Evolutionary conservation across 1,140 invertebrate genomes (phyloP), one percentile per base, ranked within the genome.

Genomic region (Oncopeltus fasciatus): DNA sequence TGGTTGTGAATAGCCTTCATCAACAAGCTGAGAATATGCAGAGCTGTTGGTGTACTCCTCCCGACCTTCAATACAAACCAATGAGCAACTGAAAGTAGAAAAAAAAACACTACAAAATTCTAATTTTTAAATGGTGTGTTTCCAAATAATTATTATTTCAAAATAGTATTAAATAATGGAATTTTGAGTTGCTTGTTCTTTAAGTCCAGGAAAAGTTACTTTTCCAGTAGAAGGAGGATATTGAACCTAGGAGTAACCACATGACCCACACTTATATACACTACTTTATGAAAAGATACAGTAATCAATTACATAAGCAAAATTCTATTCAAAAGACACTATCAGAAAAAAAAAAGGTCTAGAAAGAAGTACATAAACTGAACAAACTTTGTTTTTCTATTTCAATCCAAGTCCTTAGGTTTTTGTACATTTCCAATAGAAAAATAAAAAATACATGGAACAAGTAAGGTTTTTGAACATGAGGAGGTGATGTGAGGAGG

Each of bases 31-130:
- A 12, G 18, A 56, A 31, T 63, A 63, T 14, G 46, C 51, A 4
- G 57, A 58, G 16, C 33, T 63, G 57, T 63, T 63, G 5, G 61
- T 63, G 20, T 63, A 63, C 29, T 63, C 61, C 38, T 63, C 61
- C n/a, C 38, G n/a, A 20, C 56, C 56, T n/a, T 57, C 49, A 14
- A 1, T 8, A 24, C 24, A 53, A 26, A 24, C 16, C 49, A 53
- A 9, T 3, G 49, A 26, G 12, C 49, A 53, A 2, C 31, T 38
- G 31, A 38, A 38, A 38, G 5, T 8, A 38, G 5, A 38, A 14
- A 5, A 5, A 38, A 14, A 14, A 38, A 8, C 31, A 38, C 5
- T 38, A 14, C 14, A 14, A 14, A 8, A 38, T 8, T 38, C 5
- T 38, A 38, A 14, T 38, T 38, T 8, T 38, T 38, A 14, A 38